Evolutionary conservation across 2,113 vertebrate genomes (phyloP), one percentile per base, ranked within the genome.

Genomic region (Cyanistes caeruleus): DNA sequence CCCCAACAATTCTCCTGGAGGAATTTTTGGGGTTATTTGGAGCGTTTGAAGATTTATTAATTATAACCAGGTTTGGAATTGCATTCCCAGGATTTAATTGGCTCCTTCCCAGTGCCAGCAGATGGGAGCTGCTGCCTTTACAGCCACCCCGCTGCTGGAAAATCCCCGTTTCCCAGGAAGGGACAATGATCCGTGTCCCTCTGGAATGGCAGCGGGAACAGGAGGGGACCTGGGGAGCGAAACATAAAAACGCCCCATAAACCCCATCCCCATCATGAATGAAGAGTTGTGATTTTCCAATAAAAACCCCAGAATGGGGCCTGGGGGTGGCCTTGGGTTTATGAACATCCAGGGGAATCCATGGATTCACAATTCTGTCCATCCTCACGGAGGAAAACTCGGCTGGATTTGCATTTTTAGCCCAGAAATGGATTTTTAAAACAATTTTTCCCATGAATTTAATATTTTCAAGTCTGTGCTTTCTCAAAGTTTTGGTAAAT

Each of bases 21-120:
- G 23, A 91, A 79, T 44, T 33, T 90, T 81, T n/a, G 62, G 84
- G 51, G 4, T 1, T 23, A 3, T 84, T 65, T 14, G 3, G 35
- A 28, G 9, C 10, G 0, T 52, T 85, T 11, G 19, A 16, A 75
- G 74, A 76, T 41, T 33, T 51, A 63, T 96, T 83, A 39, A 73
- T 91, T 72, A 79, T 1, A 49, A 86, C 14, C 49, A 76, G 63
- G 46, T 37, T 53, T 55, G 69, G 87, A 79, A 60, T 55, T 51
- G 83, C 43, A 69, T 87, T 87, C 75, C 67, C n/a, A 18, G 72
- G 72, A 23, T 91, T 86, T 81, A 72, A 91, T 79, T 58, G 68
- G 62, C 80, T 60, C 55, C 65, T 41, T 51, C 76, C 49, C 10
- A 13, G 24, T 7, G 0, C 48, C 48, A 35, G 63, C 94, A 93